Evolutionary conservation across 1,140 invertebrate genomes (phyloP).

Genomic region (Drosophila kanapiae): DNA sequence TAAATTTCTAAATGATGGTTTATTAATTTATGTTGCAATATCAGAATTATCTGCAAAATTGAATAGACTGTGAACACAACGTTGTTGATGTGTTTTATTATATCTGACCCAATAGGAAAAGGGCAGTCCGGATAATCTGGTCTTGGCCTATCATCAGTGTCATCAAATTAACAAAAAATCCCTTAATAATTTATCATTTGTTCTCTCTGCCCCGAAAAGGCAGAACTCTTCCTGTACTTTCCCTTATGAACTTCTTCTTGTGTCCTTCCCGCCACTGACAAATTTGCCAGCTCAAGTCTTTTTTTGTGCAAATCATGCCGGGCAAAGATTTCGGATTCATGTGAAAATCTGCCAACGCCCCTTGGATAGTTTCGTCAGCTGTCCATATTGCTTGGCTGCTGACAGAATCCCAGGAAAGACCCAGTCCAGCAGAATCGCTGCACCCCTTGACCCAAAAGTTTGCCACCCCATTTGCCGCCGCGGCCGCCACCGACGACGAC

Average conservation of each 20-base stretch:
- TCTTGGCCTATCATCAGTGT: conserved; percentile 68
- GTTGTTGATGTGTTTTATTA: background rate
- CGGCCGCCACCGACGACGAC: conserved; percentile 17
- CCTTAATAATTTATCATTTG: conserved; percentile 81
- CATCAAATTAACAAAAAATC: conserved; percentile 81
- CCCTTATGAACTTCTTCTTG: background rate
- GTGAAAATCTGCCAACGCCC: conserved; percentile 64
- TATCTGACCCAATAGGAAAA: conserved; percentile 14
- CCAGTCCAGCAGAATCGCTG: conserved; percentile 11
- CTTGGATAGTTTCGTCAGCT: conserved; percentile 80
- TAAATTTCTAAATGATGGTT: too few relatives aligned
- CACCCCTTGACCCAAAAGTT: conserved; percentile 7
- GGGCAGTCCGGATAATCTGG: conserved; percentile 64
- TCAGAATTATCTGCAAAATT: background rate
- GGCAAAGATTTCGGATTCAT: conserved; percentile 81
- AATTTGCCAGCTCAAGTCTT: conserved; percentile 75
- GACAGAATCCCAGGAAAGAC: conserved; percentile 23
- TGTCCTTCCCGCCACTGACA: conserved; percentile 52
- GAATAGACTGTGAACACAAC: background rate
- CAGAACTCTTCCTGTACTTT: conserved; percentile 29
- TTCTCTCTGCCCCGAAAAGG: conserved; percentile 29
- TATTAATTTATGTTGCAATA: too few relatives aligned
- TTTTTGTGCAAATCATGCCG: conserved; percentile 80
- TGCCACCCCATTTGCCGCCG: conserved; percentile 10
- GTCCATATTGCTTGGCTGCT: conserved; percentile 55